Conservation (phyloP, 2,888 invertebrate species). For the Chydorus sphaericus region DNA sequence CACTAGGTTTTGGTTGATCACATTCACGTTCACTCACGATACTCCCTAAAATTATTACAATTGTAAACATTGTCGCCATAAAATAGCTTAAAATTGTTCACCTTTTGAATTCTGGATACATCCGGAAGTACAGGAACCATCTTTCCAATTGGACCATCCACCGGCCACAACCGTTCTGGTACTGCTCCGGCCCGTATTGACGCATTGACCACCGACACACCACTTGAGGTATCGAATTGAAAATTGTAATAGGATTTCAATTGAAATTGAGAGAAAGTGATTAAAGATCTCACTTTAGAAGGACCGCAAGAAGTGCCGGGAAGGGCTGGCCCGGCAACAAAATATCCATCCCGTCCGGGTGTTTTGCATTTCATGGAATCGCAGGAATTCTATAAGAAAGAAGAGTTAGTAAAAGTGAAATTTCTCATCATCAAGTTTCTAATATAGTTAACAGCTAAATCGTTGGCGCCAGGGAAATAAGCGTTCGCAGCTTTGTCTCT, state of each 20-base stretch:
- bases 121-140: constrained; percentile 45
- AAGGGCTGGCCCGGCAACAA: constrained; percentile 65
- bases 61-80: not conserved
- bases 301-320: constrained; percentile 31
- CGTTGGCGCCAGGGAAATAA: constrained; percentile 27
- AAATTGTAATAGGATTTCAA: too few species aligned
- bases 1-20: constrained; percentile 34
- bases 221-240: constrained; percentile 40
- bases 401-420: not conserved
- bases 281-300: not conserved
- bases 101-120: constrained; percentile 49
- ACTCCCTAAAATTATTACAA: constrained; percentile 24
- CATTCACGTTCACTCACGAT: constrained; percentile 42
- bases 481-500: constrained; percentile 49
- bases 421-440: not conserved
- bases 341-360: constrained; percentile 55
- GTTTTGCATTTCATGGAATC: constrained; percentile 52
- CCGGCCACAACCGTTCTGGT: constrained; percentile 24
- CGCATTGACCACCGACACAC: constrained; percentile 51
- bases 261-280: too few species aligned
- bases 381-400: constrained; percentile 35
- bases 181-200: constrained; percentile 20
- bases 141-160: constrained; percentile 50
- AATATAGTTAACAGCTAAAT: constrained; percentile 14
- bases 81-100: not conserved